These are phyloP conservation scores for Calameuta pallipes DNA, from an alignment of 2,888 invertebrate genomes.

Conservation along the genomic window DNA sequence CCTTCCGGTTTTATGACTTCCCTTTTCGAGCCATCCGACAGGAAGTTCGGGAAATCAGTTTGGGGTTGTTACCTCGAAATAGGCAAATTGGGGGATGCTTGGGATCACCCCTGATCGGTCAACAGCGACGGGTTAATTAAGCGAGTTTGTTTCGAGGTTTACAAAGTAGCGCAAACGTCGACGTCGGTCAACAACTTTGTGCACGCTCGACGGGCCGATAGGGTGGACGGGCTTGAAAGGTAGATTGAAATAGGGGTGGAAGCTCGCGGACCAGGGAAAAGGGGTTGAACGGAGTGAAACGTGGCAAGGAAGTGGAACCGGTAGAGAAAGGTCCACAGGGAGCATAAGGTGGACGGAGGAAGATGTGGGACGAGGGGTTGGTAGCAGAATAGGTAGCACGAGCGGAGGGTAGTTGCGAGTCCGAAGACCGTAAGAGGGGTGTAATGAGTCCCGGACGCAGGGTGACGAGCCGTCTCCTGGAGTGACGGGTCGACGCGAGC, in stretches of 20 bases:
- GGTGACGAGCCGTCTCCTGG: conserved; percentile 49
- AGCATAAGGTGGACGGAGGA: neutral
- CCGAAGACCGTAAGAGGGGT: conserved; percentile 21
- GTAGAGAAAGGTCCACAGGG: conserved; percentile 4
- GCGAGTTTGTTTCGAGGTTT: neutral
- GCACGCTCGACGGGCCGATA: neutral
- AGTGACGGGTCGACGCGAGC: conserved; percentile 43
- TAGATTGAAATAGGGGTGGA: conserved; percentile 17
- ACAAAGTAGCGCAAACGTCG: conserved; percentile 10
- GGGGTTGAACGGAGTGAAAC: conserved; percentile 18
- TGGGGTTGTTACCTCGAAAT: neutral
- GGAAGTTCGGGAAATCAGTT: neutral
- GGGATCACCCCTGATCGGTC: neutral
- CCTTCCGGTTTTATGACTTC: neutral
- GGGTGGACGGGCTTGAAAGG: conserved; percentile 7
- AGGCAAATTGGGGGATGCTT: neutral
- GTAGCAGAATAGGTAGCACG: neutral
- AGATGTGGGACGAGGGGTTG: neutral
- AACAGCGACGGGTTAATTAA: conserved; percentile 9
- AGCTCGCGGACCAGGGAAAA: conserved; percentile 7
- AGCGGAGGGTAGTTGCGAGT: neutral
- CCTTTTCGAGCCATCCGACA: neutral
- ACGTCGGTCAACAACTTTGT: conserved; percentile 11
- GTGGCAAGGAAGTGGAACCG: neutral
- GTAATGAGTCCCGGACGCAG: conserved; percentile 48